Conservation (phyloP, 1,140 invertebrate genomes). For the Sitobion miscanthi region DNA sequence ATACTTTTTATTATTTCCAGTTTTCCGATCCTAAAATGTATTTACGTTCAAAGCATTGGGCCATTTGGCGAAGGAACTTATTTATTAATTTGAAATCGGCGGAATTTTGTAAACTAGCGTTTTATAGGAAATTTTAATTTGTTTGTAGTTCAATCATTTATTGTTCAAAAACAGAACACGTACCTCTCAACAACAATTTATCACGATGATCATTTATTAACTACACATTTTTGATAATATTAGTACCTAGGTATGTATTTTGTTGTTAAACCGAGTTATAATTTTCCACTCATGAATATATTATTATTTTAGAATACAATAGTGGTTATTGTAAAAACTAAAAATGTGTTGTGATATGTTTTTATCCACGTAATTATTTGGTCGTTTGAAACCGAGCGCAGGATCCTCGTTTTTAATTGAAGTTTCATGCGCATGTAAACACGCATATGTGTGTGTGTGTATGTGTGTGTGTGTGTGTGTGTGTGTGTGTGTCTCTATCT, state of each 20-base stretch:
- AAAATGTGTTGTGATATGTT: not conserved
- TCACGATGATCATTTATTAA: not conserved
- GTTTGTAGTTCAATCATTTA: not conserved
- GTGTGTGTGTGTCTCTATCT: not conserved
- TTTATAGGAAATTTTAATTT: not conserved
- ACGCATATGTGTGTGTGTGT: not conserved
- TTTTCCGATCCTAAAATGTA: not conserved
- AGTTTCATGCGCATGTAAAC: not conserved
- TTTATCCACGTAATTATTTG: not conserved
- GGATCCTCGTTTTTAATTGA: not conserved
- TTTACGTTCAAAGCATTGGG: not conserved
- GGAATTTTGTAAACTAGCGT: not conserved
- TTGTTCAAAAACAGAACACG: not conserved
- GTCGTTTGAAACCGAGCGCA: not conserved
- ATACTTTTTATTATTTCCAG: not conserved
- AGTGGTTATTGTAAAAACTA: not conserved
- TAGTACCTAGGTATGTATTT: not conserved
- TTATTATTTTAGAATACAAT: not conserved
- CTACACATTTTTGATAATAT: not conserved
- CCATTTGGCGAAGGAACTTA: not conserved
- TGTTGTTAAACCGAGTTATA: fast-evolving
- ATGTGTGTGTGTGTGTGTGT: not conserved
- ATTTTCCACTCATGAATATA: not conserved
- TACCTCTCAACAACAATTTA: no score
- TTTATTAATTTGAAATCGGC: not conserved